phyloP scores from a whole-genome alignment of 2,113 vertebrate genomes.

The Chloroceryle aenea region DNA sequence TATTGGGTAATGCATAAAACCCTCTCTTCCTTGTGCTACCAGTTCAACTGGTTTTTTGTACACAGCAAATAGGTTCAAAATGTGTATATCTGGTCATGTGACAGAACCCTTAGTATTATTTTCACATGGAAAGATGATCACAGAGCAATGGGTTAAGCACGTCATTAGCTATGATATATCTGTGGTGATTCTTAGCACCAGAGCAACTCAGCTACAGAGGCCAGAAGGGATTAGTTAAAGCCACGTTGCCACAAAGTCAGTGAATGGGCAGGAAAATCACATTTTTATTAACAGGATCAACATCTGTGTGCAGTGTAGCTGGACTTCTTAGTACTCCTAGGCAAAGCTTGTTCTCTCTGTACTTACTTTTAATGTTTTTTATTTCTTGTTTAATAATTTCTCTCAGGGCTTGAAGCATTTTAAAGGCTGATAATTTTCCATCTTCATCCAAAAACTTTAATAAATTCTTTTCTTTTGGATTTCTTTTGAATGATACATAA shows the following conservation, averaged over 20 bases:
- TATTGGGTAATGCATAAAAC: not conserved
- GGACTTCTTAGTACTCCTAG: not conserved
- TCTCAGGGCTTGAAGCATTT: slow-evolving; percentile 67
- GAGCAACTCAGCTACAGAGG: not conserved
- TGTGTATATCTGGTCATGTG: too few relatives aligned
- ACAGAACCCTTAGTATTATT: not conserved
- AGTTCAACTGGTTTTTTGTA: not conserved
- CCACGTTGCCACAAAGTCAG: not conserved
- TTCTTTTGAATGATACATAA: slow-evolving; percentile 70
- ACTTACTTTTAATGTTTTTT: slow-evolving; percentile 69
- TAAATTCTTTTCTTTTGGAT: slow-evolving; percentile 11
- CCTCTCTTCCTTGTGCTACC: not conserved
- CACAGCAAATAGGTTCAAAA: rapidly evolving
- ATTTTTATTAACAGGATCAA: not conserved
- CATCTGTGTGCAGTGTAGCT: rapidly evolving
- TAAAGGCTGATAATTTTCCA: slow-evolving; percentile 67
- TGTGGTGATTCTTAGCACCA: not conserved
- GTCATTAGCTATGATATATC: not conserved
- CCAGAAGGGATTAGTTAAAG: not conserved
- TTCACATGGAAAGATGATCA: not conserved
- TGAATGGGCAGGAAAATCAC: not conserved
- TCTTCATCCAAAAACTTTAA: slow-evolving; percentile 61
- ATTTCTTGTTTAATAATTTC: slow-evolving; percentile 70
- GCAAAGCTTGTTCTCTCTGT: not conserved
- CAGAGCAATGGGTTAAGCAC: not conserved